Conservation (phyloP, 2,888 invertebrate genomes). For the Diarsia dahlii region DNA sequence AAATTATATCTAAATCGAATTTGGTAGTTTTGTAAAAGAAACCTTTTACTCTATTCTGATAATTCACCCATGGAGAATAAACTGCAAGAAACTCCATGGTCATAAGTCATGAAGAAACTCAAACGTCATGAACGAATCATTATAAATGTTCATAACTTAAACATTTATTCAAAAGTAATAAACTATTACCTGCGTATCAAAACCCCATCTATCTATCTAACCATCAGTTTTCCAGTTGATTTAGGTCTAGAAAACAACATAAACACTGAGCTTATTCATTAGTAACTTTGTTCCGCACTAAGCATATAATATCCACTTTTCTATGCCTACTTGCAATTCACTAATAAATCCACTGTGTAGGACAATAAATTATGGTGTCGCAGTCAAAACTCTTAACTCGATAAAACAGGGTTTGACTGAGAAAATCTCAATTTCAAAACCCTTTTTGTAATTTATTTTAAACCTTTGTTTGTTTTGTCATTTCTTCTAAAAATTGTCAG, state of each 20-base stretch:
- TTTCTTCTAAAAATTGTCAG: not conserved
- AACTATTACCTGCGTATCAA: conserved; percentile 13
- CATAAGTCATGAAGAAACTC: too few species aligned
- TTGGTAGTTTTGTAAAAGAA: not conserved
- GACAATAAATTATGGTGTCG: conserved; percentile 29
- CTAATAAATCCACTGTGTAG: conserved; percentile 40
- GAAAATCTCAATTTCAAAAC: not conserved
- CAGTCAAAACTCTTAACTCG: not conserved
- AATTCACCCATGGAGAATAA: not conserved
- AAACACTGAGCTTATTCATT: conserved; percentile 17
- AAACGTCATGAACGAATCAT: not conserved
- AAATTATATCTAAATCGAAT: not conserved
- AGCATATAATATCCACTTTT: conserved; percentile 1
- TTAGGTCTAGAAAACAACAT: conserved; percentile 19
- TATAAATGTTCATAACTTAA: too few species aligned
- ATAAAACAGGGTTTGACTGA: not conserved
- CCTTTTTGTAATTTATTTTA: not conserved
- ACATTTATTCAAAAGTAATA: conserved; percentile 5
- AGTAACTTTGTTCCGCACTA: conserved; percentile 17
- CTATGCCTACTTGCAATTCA: conserved; percentile 32
- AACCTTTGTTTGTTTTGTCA: not conserved
- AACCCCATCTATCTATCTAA: conserved; percentile 13
- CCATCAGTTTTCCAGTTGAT: conserved; percentile 26
- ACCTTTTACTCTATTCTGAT: not conserved
- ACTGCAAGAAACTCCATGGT: too few species aligned